Base-by-base conservation (phyloP, 2,888 invertebrate species). In the Seira musarum region DNA sequence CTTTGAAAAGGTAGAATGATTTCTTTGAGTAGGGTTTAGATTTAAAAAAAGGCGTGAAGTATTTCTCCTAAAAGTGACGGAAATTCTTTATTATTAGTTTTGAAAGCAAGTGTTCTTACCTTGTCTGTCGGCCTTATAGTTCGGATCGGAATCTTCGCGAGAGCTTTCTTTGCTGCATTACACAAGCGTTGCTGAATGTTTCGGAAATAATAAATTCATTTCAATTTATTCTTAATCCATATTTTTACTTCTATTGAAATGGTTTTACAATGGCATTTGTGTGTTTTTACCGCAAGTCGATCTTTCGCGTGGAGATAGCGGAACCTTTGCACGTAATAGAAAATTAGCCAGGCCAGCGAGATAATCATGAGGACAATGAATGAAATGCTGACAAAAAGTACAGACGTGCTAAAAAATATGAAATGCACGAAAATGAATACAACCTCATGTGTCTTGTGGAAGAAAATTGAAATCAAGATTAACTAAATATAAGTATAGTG, bases 321-420 rank as follows among this genome's bases (percentile, higher is more conserved):
- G 90, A 97, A 97, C 86, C 97, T 91, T 90, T 98, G 97, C 71
- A 98, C 94, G 89, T 98, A 98, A 91, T 98, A 98, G 90, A 97
- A 97, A 81, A 97, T 94, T 60, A 98, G 92, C 97, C 97, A 98
- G 22, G 97, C 96, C 87, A 97, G 90, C 0, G 96, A 96, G 85
- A 97, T 96, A 87, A 97, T 94, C 96, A 97, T 96, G 87, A 97
- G 91, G 82, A 98, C 95, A 87, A 97, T 96, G 90, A 98, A 97
- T 1, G 97, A 97, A 86, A 97, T 95, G 83, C 97, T 96, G 76
- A 98, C 97, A 90, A 98, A 97, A 86, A 98, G 91, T 87, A 98
- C 96, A 0, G 96, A 96, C 10, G 96, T 96, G n/a, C n/a, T 53
- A 53, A 3, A 53, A 53, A 53, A 53, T 3, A 17, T 53, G 53